Evolutionary conservation across 1,140 invertebrate genomes (phyloP), one percentile per base, ranked within the genome.

Genomic region (Meteorus sp.): DNA sequence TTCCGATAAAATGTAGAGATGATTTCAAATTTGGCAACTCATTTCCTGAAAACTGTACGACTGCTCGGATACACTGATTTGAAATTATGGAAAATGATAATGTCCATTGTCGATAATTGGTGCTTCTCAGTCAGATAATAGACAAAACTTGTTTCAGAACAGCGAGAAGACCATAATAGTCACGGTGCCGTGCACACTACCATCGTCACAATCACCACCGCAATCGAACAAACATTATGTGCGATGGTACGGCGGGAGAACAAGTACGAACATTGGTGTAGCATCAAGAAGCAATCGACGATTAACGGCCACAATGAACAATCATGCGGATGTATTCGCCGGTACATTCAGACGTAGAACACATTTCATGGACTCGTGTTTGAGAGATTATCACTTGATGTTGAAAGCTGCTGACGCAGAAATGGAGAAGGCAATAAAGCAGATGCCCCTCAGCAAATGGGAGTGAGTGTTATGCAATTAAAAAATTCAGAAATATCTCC

Each of bases 371-470:
- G 86, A 87, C 57, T 85, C 85, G 37, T 88, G 88, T 69, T 71
- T 89, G 2, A 81, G 85, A 11, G 83, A 86, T 59, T 90, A 88
- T 70, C 82, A 86, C 63, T 77, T 86, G 61, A 87, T 88, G 83
- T 71, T 89, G 17, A 85, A 83, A 61, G 82, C 83, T 6, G 88
- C 89, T 0, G 85, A 91, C 68, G 82, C 84, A 1, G 84, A 88
- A 64, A 90, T 92, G 88, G 84, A 85, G 37, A 83, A 86, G 29
- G 86, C 87, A 35, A 90, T 91, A 47, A 83, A 89, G 51, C 82
- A 85, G 59, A 89, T 91, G 86, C 86, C 88, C 6, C 81, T 90
- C 57, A 86, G 86, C 59, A 90, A 89, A 71, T 84, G 81, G 71
- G 83, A 85, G 86, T 88, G 71, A 82, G 81, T 79, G 48, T 47